Base-by-base conservation (phyloP, 2,888 invertebrate genomes). In the Cryptocheilus praepositus region DNA sequence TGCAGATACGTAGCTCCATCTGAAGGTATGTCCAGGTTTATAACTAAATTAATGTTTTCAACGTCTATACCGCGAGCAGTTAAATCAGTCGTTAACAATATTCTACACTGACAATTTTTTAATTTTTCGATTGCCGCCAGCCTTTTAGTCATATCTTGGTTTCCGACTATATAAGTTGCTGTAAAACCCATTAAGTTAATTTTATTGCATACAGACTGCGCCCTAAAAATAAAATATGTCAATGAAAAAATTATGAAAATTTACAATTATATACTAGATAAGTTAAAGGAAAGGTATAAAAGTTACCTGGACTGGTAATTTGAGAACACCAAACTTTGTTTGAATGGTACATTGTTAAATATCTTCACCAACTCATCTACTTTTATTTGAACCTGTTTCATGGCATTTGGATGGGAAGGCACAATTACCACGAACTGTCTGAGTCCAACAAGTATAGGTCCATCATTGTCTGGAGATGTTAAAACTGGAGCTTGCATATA, bases 31-130 rank as follows among this genome's bases (percentile, higher is more conserved):
- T 98, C 98, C 83, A 98, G 92, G 89, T 99, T 98, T 8, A 99
- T 92, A 0, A 99, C 95, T 68, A 99, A 89, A 90, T 99, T 96
- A 11, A 98, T 94, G 89, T 96, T 95, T 75, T 95, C 94, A 0
- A 95, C 96, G 91, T 99, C 99, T 73, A 99, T 95, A 13, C 99
- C 99, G 76, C 99, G 91, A 0, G 98, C 94, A 74, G 96, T 94
- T 76, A 97, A 90, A 89, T 96, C 98, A 0, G 98, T 99, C 0
- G 98, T 94, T 57, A 99, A 91, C 68, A 99, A 90, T 80, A 98
- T 94, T 76, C 96, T 92, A 82, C 95, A 95, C 85, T 94, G 92
- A 83, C 94, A 95, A 52, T 93, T 91, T 81, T 95, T 95, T 64
- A 98, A 91, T 76, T 93, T 93, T 77, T 92, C 91, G 70, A 98